A percentile compares a stretch with the other conserved stretches of the same genome.
These are phyloP conservation scores for Schizopygopsis pylzovi DNA, from an alignment of 2,797 vertebrate species.

Conservation along the genomic window DNA sequence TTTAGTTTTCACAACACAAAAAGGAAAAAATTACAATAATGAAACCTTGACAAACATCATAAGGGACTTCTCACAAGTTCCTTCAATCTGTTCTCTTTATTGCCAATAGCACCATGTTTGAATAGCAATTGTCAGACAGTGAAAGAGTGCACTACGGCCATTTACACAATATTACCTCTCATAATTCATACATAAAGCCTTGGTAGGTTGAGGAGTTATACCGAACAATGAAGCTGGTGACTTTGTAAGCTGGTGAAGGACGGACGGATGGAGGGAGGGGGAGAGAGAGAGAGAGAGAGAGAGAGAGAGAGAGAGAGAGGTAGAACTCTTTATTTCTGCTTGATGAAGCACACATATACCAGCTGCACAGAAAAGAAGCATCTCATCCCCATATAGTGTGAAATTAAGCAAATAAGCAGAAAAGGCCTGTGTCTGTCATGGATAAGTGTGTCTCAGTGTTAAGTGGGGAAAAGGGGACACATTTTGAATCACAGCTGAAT, in stretches of 20 bases:
- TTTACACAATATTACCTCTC: constrained; percentile 10
- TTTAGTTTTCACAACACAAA: neutral
- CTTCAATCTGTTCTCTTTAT: neutral
- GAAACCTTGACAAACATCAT: neutral
- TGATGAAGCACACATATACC: constrained; percentile 9
- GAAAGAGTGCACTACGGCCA: neutral
- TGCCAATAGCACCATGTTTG: neutral
- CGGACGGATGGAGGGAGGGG: neutral
- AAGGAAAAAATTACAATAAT: neutral
- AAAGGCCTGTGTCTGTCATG: neutral
- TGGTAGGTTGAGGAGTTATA: neutral
- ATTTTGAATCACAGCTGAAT: neutral
- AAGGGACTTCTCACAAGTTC: neutral
- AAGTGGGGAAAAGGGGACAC: neutral
- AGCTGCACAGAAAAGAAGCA: constrained; percentile 5
- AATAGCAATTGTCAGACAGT: constrained; percentile 13
- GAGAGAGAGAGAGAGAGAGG: neutral
- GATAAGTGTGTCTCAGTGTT: neutral
- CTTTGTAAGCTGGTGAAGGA: constrained; percentile 21
- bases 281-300: neutral
- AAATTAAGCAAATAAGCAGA: constrained; percentile 29
- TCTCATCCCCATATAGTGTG: neutral
- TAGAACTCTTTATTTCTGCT: neutral
- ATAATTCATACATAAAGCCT: constrained; percentile 18
- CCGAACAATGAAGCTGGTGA: neutral